Evolutionary conservation across 2,797 vertebrate genomes (phyloP), one percentile per base, ranked within the genome.

Genomic region (Notamacropus eugenii): DNA sequence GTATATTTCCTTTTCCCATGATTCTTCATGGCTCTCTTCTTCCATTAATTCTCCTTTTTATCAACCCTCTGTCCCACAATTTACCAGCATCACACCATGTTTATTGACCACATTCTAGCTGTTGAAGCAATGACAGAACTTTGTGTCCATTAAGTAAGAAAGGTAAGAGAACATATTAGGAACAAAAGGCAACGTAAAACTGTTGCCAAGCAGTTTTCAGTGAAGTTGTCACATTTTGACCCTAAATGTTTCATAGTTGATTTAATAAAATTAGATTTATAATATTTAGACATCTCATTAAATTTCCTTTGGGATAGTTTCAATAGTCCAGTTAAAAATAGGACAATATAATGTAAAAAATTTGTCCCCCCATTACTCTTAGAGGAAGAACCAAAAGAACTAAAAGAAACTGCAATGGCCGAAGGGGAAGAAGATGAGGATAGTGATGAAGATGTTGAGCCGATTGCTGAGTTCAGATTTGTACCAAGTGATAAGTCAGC

Each of bases 401-500:
- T 97, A 34, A 98, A 98, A 90, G 99, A 99, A 92, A 98, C 98
- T 0, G 98, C 99, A 59, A 98, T 99, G 99, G 97, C 96, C 91
- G 98, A 98, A 97, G 99, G 98, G 0, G 99, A 99, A 5, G 99
- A 99, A 31, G 98, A 99, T 0, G 98, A 98, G 0, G 98, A 98
- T 5, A 99, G 99, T 0, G 99, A 99, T 24, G 99, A 99, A 0
- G 99, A 99, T 0, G 13, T 92, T 1, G 99, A 99, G 56, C 98
- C 97, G 0, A 99, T 99, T 98, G 99, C 99, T 0, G 99, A 99
- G 98, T 99, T 99, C 97, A 98, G 99, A 97, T 99, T 99, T 94
- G 99, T 99, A n/a, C 99, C 99, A 5, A 98, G 98, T 0, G 99
- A 99, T 98, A 99, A 99, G 97, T 98, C 99, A 1, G 99, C 99